phyloP scores from a whole-genome alignment of 2,888 invertebrate species.

The Lissocephala sabroskyi region DNA sequence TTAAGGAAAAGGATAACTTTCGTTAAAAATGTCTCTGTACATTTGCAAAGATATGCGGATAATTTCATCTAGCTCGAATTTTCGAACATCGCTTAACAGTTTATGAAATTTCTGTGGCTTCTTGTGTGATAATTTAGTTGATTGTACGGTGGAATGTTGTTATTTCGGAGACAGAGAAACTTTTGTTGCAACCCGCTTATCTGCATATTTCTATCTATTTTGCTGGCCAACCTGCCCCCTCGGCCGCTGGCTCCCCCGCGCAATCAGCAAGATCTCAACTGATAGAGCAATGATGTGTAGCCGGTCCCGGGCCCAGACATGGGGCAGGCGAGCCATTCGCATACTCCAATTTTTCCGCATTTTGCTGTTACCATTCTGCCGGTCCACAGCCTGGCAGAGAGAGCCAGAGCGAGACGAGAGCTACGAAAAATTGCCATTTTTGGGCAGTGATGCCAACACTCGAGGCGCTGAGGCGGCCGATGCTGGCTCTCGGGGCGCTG shows the following conservation, averaged over 20 bases:
- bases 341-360: constrained; percentile 33
- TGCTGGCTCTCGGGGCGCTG: background rate
- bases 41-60: no score
- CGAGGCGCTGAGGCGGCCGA: no score
- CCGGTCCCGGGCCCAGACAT: constrained; percentile 25
- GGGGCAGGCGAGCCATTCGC: constrained; percentile 5
- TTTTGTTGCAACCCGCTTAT: no score
- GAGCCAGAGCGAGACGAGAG: constrained; percentile 33
- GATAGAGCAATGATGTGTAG: constrained; percentile 61
- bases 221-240: constrained; percentile 10
- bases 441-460: background rate
- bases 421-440: constrained; percentile 20
- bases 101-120: no score
- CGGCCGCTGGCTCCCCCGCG: constrained; percentile 18
- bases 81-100: no score
- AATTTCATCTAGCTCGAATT: no score
- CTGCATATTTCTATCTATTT: constrained; percentile 8
- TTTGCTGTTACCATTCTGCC: constrained; percentile 24
- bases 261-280: constrained; percentile 53
- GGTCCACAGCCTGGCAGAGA: constrained; percentile 27
- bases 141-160: no score
- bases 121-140: no score
- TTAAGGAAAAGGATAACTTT: no score
- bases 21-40: no score
- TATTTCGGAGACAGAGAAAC: no score